phyloP scores from a whole-genome alignment of 1,140 invertebrate genomes.

The Vollenhovia emeryi region DNA sequence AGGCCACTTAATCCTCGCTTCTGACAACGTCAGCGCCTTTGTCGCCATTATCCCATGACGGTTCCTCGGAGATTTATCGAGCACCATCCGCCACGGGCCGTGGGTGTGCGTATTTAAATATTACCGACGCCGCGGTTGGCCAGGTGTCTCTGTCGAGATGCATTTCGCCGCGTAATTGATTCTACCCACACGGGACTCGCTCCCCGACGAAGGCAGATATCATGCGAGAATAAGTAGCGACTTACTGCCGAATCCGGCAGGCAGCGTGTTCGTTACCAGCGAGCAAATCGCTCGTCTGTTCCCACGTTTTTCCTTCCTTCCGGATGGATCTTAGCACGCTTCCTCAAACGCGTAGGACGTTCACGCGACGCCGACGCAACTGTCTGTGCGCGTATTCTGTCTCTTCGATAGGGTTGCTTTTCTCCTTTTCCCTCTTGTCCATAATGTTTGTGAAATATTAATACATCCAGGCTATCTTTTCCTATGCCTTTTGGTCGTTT shows the following conservation, averaged over 20 bases:
- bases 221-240: slow-evolving; percentile 23
- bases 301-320: slow-evolving; percentile 64
- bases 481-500: not conserved
- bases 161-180: slow-evolving; percentile 68
- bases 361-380: slow-evolving; percentile 39
- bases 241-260: slow-evolving; percentile 50
- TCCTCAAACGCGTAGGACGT: slow-evolving; percentile 64
- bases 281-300: slow-evolving; percentile 73
- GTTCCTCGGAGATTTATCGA: slow-evolving; percentile 69
- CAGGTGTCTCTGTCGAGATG: slow-evolving; percentile 61
- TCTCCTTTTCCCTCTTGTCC: not conserved
- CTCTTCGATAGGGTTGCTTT: not conserved
- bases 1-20: slow-evolving; percentile 21
- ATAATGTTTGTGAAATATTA: not conserved
- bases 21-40: slow-evolving; percentile 68
- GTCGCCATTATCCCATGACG: slow-evolving; percentile 64
- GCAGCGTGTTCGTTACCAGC: slow-evolving; percentile 50
- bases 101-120: slow-evolving; percentile 68
- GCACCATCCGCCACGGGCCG: slow-evolving; percentile 45
- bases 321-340: slow-evolving; percentile 23
- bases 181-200: slow-evolving; percentile 65
- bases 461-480: not conserved
- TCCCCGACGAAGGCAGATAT: not conserved
- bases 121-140: slow-evolving; percentile 57
- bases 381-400: not conserved